Evolutionary conservation across 2,888 invertebrate species (phyloP).

Genomic region (Carabus problematicus): DNA sequence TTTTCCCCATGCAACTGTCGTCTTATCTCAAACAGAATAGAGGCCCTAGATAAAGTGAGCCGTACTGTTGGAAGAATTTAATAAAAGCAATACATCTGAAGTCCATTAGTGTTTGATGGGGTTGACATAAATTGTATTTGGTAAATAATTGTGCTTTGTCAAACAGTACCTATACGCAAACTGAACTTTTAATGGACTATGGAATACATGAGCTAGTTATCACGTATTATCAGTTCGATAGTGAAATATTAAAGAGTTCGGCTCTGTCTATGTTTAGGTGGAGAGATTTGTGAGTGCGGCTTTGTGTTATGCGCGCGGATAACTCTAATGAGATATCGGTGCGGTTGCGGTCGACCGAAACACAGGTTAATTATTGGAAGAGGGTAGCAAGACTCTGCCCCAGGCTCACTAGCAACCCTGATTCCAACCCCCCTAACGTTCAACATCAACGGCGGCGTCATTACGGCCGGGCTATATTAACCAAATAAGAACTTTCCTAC

Average conservation of each 20-base stretch:
- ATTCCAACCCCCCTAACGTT: no score
- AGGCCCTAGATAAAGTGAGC: neutral
- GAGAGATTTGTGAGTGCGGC: conserved; percentile 2
- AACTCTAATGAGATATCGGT: conserved; percentile 17
- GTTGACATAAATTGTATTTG: no score
- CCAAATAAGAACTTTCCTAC: no score
- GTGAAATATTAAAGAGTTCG: neutral
- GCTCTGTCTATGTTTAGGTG: neutral
- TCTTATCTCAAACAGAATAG: neutral
- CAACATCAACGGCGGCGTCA: no score
- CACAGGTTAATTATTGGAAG: conserved; percentile 22
- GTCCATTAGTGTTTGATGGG: neutral
- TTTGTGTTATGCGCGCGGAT: conserved; percentile 5
- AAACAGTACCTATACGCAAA: neutral
- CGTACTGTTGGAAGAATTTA: neutral
- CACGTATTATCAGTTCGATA: neutral
- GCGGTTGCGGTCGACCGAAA: conserved; percentile 2
- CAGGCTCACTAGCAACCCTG: no score
- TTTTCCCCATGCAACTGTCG: conserved; percentile 11
- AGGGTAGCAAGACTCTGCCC: neutral
- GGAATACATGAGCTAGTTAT: neutral
- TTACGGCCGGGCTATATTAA: no score
- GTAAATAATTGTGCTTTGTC: no score
- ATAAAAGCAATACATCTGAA: neutral
- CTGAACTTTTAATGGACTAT: neutral